Evolutionary conservation across 2,797 vertebrate species (phyloP).

Genomic region (Sylvilagus floridanus): DNA sequence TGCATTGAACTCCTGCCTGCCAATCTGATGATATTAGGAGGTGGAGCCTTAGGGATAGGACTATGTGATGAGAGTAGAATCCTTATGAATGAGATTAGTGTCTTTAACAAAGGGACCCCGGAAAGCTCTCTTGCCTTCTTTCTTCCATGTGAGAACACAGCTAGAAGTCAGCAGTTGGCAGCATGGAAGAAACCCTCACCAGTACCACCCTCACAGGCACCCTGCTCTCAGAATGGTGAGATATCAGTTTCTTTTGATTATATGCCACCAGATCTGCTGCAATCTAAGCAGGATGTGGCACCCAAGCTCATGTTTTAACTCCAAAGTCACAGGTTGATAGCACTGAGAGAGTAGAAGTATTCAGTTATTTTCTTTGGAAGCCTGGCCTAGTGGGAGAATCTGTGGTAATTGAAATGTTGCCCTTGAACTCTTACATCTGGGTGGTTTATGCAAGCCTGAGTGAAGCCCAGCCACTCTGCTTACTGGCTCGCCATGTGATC

Average conservation of each 20-base stretch:
- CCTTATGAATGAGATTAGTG: neutral
- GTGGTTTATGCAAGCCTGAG: too few relatives aligned
- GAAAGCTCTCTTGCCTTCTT: neutral
- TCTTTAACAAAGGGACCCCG: neutral
- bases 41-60: neutral
- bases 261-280: neutral
- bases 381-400: too few relatives aligned
- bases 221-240: neutral
- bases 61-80: neutral
- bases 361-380: too few relatives aligned
- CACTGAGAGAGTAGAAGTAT: too few relatives aligned
- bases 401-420: too few relatives aligned
- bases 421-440: too few relatives aligned
- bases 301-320: too few relatives aligned
- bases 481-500: too few relatives aligned
- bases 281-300: neutral
- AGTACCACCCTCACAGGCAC: accelerated
- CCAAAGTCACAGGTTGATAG: too few relatives aligned
- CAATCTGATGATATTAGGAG: neutral
- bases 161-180: neutral
- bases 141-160: neutral
- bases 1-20: neutral
- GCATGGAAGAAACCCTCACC: neutral
- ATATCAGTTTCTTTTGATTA: neutral
- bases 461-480: too few relatives aligned